These are phyloP conservation scores for Oreamnos americanus DNA, from an alignment of 2,113 vertebrate genomes.

Conservation along the genomic window DNA sequence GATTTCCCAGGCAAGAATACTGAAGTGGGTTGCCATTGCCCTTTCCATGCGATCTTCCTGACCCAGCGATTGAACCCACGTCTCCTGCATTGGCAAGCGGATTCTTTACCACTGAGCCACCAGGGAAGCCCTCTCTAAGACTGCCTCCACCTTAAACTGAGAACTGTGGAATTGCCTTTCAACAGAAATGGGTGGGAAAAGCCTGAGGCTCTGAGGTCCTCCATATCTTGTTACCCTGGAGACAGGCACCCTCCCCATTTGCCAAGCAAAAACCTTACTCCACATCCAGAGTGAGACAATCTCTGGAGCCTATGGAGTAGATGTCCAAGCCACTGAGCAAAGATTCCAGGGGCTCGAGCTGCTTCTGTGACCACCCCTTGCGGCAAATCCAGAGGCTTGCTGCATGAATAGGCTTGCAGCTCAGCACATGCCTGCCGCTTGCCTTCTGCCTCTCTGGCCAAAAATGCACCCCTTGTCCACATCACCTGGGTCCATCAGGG, in stretches of 20 bases:
- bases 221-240: neutral
- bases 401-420: neutral
- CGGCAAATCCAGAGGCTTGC: neutral
- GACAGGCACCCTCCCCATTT: neutral
- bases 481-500: neutral
- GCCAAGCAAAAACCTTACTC: neutral
- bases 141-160: neutral
- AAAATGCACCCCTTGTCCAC: neutral
- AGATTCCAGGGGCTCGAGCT: neutral
- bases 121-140: neutral
- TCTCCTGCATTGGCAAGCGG: neutral
- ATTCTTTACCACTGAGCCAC: neutral
- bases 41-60: neutral
- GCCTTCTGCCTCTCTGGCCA: neutral
- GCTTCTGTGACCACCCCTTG: neutral
- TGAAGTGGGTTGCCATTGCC: neutral
- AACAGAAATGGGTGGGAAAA: neutral
- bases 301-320: neutral
- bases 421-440: neutral
- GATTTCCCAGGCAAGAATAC: neutral
- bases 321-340: neutral
- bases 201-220: neutral
- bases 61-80: neutral
- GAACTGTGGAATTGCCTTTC: neutral
- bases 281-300: neutral